Base-by-base conservation (phyloP, 2,888 invertebrate species). In the Esperia sulphurella region DNA sequence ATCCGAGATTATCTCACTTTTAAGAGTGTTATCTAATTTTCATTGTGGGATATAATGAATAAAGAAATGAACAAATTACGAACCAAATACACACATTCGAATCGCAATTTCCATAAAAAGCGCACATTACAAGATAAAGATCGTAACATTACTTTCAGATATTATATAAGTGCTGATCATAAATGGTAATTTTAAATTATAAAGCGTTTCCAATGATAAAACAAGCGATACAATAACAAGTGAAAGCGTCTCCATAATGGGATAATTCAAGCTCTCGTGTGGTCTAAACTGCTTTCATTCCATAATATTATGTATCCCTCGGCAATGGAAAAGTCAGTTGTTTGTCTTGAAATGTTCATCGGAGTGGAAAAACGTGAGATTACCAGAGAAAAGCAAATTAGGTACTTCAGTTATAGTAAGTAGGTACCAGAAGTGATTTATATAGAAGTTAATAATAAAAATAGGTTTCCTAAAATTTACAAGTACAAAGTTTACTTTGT, bases 211-310 rank as follows among this genome's bases (percentile, higher is more conserved):
- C 10, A 35, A n/a, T n/a, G 35, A n/a, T 35, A 35, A 35, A 35
- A 35, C 35, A n/a, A 35, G 35, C 8, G 31, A 4, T 31, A 9
- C 10, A 31, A 31, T 9, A 9, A 9, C 10, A 7, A 31, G 31
- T 31, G 35, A 35, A 35, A 35, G 35, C 35, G 35, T n/a, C 35
- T 14, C 14, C 5, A 39, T 39, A 14, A 14, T n/a, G 8, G 12
- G 38, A 13, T 12, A 38, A 38, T 38, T 12, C 14, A 39, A 14
- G 39, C 8, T 14, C 14, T 39, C 14, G n/a, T 38, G 13, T 41
- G 52, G 43, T 45, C 47, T 51, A 52, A 51, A 42, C 53, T 46
- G 56, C 57, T 65, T 59, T 65, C 61, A 37, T 55, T 57, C 51
- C 31, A 52, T 47, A 65, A 55, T 3, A 61, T 58, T 52, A 53